phyloP scores from a whole-genome alignment of 2,113 vertebrate species.

The Cygnus buccinator region DNA sequence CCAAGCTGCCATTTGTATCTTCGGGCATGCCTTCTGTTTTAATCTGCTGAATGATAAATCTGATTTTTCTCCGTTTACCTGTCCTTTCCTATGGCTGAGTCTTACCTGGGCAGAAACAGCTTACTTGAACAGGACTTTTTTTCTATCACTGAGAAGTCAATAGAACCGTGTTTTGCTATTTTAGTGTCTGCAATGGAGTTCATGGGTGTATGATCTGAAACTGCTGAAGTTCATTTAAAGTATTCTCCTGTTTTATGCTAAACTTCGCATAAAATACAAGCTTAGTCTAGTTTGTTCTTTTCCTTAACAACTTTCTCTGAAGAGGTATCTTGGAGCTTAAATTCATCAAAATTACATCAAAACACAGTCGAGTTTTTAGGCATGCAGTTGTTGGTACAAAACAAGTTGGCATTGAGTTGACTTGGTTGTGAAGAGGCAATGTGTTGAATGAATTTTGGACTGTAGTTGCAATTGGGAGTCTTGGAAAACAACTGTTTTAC shows the following conservation, averaged over 20 bases:
- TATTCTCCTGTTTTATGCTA: background rate
- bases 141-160: background rate
- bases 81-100: background rate
- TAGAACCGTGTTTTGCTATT: background rate
- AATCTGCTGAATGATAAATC: background rate
- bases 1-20: slow-evolving; percentile 78
- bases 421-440: background rate
- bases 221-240: background rate
- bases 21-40: slow-evolving; percentile 71
- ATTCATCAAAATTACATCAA: background rate
- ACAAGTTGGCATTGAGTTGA: background rate
- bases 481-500: background rate
- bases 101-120: background rate
- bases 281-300: background rate
- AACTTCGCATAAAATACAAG: background rate
- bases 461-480: background rate
- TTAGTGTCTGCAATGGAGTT: background rate
- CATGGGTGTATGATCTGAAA: background rate
- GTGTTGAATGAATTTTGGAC: background rate
- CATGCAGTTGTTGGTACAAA: background rate
- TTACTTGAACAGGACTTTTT: background rate
- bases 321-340: background rate
- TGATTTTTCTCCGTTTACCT: background rate
- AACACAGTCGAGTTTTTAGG: background rate
- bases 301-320: background rate